These are phyloP conservation scores for Clarias gariepinus DNA, from an alignment of 2,113 vertebrate genomes.

Conservation along the genomic window DNA sequence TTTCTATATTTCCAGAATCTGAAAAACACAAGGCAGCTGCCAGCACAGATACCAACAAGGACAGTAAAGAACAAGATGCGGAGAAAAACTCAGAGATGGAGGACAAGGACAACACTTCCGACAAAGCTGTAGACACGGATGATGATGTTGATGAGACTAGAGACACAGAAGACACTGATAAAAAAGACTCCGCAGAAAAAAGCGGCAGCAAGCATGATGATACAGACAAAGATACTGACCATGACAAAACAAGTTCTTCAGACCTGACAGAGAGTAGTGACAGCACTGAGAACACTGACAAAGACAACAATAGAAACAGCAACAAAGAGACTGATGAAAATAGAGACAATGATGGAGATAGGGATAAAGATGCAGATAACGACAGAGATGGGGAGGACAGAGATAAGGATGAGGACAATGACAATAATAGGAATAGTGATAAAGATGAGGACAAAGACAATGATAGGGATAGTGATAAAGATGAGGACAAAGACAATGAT, in stretches of 20 bases:
- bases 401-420: too few species aligned
- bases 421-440: too few species aligned
- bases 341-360: conserved; percentile 4
- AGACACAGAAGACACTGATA: conserved; percentile 28
- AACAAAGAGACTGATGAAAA: background rate
- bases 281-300: conserved; percentile 32
- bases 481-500: too few species aligned
- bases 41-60: conserved; percentile 9
- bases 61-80: conserved; percentile 35
- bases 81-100: conserved; percentile 22
- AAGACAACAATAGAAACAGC: background rate
- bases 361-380: conserved; percentile 13
- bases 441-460: too few species aligned
- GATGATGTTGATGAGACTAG: conserved; percentile 11
- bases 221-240: conserved; percentile 31
- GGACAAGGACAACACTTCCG: conserved; percentile 20
- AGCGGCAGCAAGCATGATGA: conserved; percentile 11
- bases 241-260: conserved; percentile 31
- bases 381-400: background rate
- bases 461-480: too few species aligned
- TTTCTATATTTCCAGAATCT: conserved; percentile 28
- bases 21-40: conserved; percentile 36
- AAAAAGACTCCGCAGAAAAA: conserved; percentile 30
- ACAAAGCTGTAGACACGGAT: conserved; percentile 24
- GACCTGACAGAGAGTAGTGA: conserved; percentile 18